Evolutionary conservation across 2,888 invertebrate genomes (phyloP).

Genomic region (Drosophila pseudotalamancana): DNA sequence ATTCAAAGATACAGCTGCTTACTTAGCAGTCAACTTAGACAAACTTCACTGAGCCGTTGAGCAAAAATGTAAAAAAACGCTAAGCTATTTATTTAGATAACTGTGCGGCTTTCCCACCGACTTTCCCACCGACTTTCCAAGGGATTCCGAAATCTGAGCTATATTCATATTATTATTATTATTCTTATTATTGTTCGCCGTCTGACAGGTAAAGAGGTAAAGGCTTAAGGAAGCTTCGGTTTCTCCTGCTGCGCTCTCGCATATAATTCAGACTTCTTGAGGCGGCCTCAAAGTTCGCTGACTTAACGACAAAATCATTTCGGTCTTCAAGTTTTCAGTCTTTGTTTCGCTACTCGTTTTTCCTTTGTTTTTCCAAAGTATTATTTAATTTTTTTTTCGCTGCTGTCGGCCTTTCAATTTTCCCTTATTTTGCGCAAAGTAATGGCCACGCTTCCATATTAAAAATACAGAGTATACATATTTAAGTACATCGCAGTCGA

Average conservation of each 20-base stretch:
- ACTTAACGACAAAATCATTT: conserved; percentile 59
- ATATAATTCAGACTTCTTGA: conserved; percentile 23
- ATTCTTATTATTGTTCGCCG: conserved; percentile 30
- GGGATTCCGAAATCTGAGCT: conserved; percentile 55
- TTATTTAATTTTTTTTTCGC: conserved; percentile 61
- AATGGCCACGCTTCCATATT: conserved; percentile 69
- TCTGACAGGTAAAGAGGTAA: conserved; percentile 48
- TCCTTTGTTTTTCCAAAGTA: conserved; percentile 27
- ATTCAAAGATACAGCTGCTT: conserved; percentile 26
- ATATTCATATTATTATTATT: conserved; percentile 48
- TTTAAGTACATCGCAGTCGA: conserved; percentile 64
- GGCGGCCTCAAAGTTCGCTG: conserved; percentile 35
- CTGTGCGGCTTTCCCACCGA: conserved; percentile 29
- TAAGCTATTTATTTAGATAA: conserved; percentile 77
- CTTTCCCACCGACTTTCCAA: conserved; percentile 25
- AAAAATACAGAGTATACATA: conserved; percentile 69
- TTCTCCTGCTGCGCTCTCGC: conserved; percentile 13
- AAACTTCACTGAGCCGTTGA: conserved; percentile 57
- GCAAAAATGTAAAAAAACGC: conserved; percentile 54
- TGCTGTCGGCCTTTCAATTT: conserved; percentile 56
- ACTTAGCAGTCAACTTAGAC: conserved; percentile 47
- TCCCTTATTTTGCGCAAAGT: conserved; percentile 54
- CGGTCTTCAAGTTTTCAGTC: conserved; percentile 28
- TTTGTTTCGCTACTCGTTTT: conserved; percentile 8
- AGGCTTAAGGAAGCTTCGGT: conserved; percentile 48